Evolutionary conservation across 2,113 vertebrate species (phyloP), one percentile per base, ranked within the genome.

Genomic region (Trematocara unimaculatum): DNA sequence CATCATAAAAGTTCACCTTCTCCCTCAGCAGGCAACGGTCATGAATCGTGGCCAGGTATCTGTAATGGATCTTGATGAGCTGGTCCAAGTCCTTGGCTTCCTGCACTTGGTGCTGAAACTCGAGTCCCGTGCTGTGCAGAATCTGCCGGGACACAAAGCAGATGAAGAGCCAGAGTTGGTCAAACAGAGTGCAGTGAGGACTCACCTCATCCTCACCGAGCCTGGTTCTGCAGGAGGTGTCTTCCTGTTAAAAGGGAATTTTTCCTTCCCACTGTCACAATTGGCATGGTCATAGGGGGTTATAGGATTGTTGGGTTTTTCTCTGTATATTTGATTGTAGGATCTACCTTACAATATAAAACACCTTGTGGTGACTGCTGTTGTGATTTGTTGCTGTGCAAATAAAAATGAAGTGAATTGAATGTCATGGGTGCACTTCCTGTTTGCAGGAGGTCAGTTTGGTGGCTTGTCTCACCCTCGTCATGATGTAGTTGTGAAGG

Each of bases 51-150:
- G 99, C 99, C 60, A 99, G 86, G 3, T 99, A 99, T 94, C 97
- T 96, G 92, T 99, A 99, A 91, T 99, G 99, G 94, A 99, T 98
- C 96, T 99, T 99, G 93, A 99, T 99, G 84, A 99, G 94, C 15
- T 99, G 98, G 95, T 99, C 98, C 95, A 99, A 95, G 95, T 99
- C 98, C 87, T 99, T 99, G 13, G 99, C 99, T 94, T 99, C 99
- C 88, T 99, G 97, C 1, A 99, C 98, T 89, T 99, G 98, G 93
- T 99, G 98, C 86, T 99, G 98, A 95, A 99, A 99, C 92, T 99
- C 98, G 91, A 99, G 95, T 7, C 98, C 98, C 1, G 98, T 99
- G 93, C 98, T 99, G 86, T 99, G 98, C 79, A 99, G 97, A 91
- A 99, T 99, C 98, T 99, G 95, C 15, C 23, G 87, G 72, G 23